Base-by-base conservation (phyloP, 2,888 invertebrate genomes). In the Scelioninae gen. 2 region DNA sequence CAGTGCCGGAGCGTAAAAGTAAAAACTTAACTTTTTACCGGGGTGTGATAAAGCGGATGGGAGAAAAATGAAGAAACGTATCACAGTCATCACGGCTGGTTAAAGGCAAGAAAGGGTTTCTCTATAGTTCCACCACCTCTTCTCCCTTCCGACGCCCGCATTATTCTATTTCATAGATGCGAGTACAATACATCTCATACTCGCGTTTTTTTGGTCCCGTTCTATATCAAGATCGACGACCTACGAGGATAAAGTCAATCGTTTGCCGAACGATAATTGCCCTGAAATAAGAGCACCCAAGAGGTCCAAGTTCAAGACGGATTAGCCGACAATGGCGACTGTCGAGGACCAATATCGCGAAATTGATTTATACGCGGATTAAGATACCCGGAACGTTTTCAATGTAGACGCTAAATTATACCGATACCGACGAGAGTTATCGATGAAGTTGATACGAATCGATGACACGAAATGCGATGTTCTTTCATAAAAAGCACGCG, bases 151-250 rank as follows among this genome's bases (percentile, higher is more conserved):
- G 48, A 48, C 37, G 48, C 31, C 50, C 61, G 33, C 50, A 33
- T 41, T 10, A 61, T 50, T 41, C 31, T 41, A 50, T 41, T 50
- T 50, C 31, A 31, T 61, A 16, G 16, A 61, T 41, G 31, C 19
- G n/a, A 31, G 15, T 33, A n/a, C 48, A 61, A 37, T 61, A n/a
- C n/a, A n/a, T 6, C 11, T 50, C 50, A 15, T 25, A 10, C 2
- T 43, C 39, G 6, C 16, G 1, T 10, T n/a, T 35, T 25, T 11
- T 58, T 52, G 28, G 43, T 13, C 16, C 43, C 18, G n/a, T 57
- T 35, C 16, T 63, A 57, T 57, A 64, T 63, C 70, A 70, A 63
- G 70, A 64, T 64, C 63, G 57, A 64, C 43, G 39, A 64, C 63
- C 18, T 43, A 31, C 13, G n/a, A 16, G 45, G 45, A 57, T 63